These are phyloP conservation scores for Drosophila sp. DNA, from an alignment of 1,140 invertebrate genomes.

Conservation along the genomic window DNA sequence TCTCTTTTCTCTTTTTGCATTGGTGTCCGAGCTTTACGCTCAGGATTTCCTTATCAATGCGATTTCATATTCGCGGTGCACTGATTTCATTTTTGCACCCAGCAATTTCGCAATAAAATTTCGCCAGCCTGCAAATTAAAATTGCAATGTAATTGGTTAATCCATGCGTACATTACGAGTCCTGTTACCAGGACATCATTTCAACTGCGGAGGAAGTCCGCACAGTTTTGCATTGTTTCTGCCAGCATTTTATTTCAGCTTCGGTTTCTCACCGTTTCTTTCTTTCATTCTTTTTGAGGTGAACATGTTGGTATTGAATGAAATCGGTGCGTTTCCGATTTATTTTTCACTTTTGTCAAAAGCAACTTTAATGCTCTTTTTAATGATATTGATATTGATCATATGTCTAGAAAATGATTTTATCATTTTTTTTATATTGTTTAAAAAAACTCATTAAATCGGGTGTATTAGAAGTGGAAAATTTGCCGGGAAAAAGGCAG, in stretches of 20 bases:
- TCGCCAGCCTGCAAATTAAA: conserved; percentile 83
- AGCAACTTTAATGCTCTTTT: no score
- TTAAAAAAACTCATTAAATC: no score
- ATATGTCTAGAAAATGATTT: no score
- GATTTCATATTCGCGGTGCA: conserved; percentile 73
- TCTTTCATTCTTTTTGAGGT: background rate
- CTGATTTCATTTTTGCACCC: conserved; percentile 71
- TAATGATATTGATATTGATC: no score
- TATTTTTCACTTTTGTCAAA: no score
- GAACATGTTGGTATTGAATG: background rate
- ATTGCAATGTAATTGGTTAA: conserved; percentile 85
- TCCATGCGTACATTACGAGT: conserved; percentile 81
- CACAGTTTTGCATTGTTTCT: conserved; percentile 48
- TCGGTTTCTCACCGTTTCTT: conserved; percentile 4
- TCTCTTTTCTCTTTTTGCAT: conserved; percentile 2
- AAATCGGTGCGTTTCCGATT: no score
- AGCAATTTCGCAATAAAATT: conserved; percentile 84
- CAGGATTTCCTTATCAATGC: conserved; percentile 82
- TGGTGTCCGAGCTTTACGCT: conserved; percentile 34
- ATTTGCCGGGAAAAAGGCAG: background rate
- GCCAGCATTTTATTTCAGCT: background rate
- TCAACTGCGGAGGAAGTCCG: conserved; percentile 62
- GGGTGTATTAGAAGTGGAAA: no score
- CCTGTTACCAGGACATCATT: conserved; percentile 52
- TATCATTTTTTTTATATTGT: no score